These are phyloP conservation scores for Piaya cayana DNA, from an alignment of 2,113 vertebrate genomes.

Conservation along the genomic window DNA sequence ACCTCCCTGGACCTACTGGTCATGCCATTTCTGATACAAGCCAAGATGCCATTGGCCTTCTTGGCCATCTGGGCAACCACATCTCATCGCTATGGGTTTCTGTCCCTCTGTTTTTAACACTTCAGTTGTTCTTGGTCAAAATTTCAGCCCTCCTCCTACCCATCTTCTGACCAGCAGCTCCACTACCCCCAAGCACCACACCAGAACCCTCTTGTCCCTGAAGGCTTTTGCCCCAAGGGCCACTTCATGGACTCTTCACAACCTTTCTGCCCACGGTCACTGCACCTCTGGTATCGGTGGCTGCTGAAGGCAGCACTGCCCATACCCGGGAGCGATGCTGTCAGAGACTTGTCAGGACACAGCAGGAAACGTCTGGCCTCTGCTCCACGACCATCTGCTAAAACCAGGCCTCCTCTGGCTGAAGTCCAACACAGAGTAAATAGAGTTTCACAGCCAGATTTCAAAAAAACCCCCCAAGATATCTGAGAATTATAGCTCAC, in stretches of 20 bases:
- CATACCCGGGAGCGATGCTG: not conserved
- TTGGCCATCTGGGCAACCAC: not conserved
- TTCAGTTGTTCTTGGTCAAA: not conserved
- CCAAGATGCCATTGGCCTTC: too few species aligned
- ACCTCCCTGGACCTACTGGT: too few species aligned
- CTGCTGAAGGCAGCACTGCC: not conserved
- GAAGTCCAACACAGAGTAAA: constrained; percentile 38
- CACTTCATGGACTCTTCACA: not conserved
- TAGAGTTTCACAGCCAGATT: constrained; percentile 62
- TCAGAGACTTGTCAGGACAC: constrained; percentile 11
- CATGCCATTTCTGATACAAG: too few species aligned
- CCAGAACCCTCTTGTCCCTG: not conserved
- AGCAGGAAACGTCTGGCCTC: constrained; percentile 57
- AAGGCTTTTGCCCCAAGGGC: not conserved
- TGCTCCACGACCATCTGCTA: constrained; percentile 42
- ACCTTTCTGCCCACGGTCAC: not conserved
- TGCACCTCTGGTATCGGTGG: not conserved
- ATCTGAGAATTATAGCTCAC: constrained; percentile 48
- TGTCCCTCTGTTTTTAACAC: constrained; percentile 3
- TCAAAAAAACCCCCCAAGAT: constrained; percentile 28
- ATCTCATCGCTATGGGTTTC: not conserved
- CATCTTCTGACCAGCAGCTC: not conserved
- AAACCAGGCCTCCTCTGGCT: constrained; percentile 38
- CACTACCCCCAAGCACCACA: not conserved
- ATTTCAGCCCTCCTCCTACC: not conserved